Evolutionary conservation across 2,113 vertebrate genomes (phyloP), one percentile per base, ranked within the genome.

Genomic region (Sander vitreus): DNA sequence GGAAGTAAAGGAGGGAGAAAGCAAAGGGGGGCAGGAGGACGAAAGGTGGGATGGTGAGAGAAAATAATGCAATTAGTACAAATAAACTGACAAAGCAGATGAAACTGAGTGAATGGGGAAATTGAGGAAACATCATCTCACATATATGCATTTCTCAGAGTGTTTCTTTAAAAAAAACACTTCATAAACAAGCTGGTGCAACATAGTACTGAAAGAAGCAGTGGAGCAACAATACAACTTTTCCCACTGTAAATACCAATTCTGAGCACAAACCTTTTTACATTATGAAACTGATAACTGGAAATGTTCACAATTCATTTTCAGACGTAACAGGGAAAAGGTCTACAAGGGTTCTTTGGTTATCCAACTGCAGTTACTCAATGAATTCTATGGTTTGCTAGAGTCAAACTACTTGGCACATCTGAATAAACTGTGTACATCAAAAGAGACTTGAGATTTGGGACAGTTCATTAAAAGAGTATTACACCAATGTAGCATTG

Each of bases 21-120:
- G 64, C 1, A 53, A n/a, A 36, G 8, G 18, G 25, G 51, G 33
- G 3, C 36, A 18, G 33, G 11, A 60, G 23, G 19, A 33, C 3
- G 4, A 15, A 51, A 23, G 18, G 57, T 54, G 51, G 14, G 5
- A 47, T 45, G 7, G 71, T 2, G 21, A 27, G n/a, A 51, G 6
- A 60, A 57, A 65, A 66, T 7, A 53, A 43, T 53, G 25, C 21
- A 18, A 48, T 76, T 58, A 62, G 18, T 43, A 45, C 51, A 70
- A 55, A 43, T 43, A 55, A 57, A 18, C 6, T 53, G 45, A 66
- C 48, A 13, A 25, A 51, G 25, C 4, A 23, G n/a, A 59, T 16
- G 2, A 43, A 73, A 73, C 25, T 7, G n/a, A n/a, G n/a, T n/a
- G n/a, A n/a, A n/a, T n/a, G n/a, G n/a, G n/a, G n/a, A n/a, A n/a